phyloP scores from a whole-genome alignment of 1,140 invertebrate species.

The Diorhabda sublineata region DNA sequence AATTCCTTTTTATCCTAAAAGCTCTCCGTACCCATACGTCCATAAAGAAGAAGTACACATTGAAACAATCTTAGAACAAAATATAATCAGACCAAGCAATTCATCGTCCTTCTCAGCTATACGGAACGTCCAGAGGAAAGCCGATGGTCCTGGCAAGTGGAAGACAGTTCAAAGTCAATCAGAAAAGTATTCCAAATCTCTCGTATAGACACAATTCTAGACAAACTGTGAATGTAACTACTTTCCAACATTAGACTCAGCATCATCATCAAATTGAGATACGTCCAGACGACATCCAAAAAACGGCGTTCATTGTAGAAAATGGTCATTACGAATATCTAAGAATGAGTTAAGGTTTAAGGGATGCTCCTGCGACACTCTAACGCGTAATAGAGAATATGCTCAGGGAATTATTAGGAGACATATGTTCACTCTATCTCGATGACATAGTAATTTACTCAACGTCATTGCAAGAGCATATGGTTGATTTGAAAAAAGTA shows the following conservation, averaged over 20 bases:
- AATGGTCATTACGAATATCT: conserved; percentile 42
- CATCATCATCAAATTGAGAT: conserved; percentile 47
- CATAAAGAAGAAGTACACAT: not conserved
- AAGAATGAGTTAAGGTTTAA: conserved; percentile 40
- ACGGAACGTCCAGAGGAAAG: no score
- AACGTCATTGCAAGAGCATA: conserved; percentile 15
- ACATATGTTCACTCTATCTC: conserved; percentile 14
- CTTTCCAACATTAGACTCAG: conserved; percentile 47
- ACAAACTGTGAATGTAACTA: conserved; percentile 29
- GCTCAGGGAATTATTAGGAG: not conserved
- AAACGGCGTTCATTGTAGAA: conserved; percentile 47
- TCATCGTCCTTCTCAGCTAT: no score
- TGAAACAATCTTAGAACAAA: not conserved
- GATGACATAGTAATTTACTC: conserved; percentile 22
- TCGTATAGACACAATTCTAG: no score
- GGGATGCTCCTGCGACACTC: conserved; percentile 25
- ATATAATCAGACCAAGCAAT: not conserved
- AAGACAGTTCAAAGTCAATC: no score
- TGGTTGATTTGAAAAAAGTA: conserved; percentile 12
- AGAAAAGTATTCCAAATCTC: no score
- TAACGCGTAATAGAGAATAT: conserved; percentile 13
- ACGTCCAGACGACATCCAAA: conserved; percentile 35
- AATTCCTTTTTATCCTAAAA: conserved; percentile 40
- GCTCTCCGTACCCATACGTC: conserved; percentile 38
- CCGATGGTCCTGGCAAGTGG: no score